phyloP scores from a whole-genome alignment of 23 tunicate species.

The Phallusia fumigata region DNA sequence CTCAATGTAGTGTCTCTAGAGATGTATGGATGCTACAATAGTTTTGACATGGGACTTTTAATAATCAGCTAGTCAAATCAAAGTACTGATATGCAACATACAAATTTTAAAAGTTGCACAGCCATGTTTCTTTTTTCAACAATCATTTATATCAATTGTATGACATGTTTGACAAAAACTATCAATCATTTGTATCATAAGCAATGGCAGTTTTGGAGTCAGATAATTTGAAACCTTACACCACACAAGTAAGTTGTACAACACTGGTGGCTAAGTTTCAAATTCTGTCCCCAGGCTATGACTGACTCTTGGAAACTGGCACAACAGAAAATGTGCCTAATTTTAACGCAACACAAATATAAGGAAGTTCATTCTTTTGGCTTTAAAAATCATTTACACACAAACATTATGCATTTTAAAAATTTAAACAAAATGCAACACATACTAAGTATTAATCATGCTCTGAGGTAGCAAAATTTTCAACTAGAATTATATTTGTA shows the following conservation, averaged over 20 bases:
- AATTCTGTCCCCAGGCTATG: slow-evolving; percentile 21
- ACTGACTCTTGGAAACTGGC: slow-evolving; percentile 5
- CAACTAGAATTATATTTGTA: not conserved
- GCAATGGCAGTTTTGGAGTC: not conserved
- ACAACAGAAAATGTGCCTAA: not conserved
- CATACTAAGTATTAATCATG: not conserved
- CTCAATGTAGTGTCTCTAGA: slow-evolving; percentile 1
- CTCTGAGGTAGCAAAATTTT: not conserved
- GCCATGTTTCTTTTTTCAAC: too few relatives aligned
- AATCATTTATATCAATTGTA: not conserved
- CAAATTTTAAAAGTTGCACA: not conserved
- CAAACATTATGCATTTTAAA: not conserved
- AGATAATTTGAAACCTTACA: not conserved
- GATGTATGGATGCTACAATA: not conserved
- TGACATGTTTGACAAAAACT: not conserved
- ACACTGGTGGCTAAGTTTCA: slow-evolving; percentile 6
- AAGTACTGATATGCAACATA: not conserved
- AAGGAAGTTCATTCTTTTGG: not conserved
- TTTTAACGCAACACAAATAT: not conserved
- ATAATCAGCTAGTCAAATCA: not conserved
- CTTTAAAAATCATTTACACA: not conserved
- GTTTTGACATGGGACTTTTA: slow-evolving; percentile 5
- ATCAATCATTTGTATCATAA: too few relatives aligned
- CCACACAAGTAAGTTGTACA: slow-evolving; percentile 3
- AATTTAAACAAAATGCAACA: not conserved